Conservation (phyloP, 2,113 vertebrate species). For the Ciconia boyciana region DNA sequence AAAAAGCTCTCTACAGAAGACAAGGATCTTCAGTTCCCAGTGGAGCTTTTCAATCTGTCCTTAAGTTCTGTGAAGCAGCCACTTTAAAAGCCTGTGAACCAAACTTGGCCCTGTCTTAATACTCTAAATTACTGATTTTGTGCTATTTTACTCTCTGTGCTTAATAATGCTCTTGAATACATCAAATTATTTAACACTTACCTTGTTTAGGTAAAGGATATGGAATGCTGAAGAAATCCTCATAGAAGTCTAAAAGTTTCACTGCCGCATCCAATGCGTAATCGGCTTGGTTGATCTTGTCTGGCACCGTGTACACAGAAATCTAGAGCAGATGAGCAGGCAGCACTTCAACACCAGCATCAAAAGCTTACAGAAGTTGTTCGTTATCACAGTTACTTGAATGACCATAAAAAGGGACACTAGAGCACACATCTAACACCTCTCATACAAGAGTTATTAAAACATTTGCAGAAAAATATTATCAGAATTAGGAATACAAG, state of each 20-base stretch:
- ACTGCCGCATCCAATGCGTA: slow-evolving; percentile 85
- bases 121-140: not conserved
- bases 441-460: not conserved
- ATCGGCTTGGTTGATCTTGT: slow-evolving; percentile 84
- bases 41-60: not conserved
- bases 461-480: not conserved
- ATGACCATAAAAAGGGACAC: not conserved
- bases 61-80: not conserved
- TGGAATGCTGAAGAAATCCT: slow-evolving; percentile 88
- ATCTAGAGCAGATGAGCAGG: slow-evolving; percentile 67
- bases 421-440: not conserved
- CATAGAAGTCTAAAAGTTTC: slow-evolving; percentile 88
- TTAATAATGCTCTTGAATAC: not conserved
- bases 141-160: not conserved
- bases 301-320: slow-evolving; percentile 83
- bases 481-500: not conserved
- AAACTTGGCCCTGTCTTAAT: too few relatives aligned
- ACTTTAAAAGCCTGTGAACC: not conserved
- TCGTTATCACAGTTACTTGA: not conserved
- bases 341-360: not conserved
- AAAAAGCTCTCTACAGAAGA: not conserved
- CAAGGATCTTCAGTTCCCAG: not conserved
- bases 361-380: not conserved
- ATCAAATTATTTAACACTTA: not conserved
- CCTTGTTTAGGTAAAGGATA: slow-evolving; percentile 92